Evolutionary conservation across 2,888 invertebrate species (phyloP).

Genomic region (Phytoseiulus persimilis): DNA sequence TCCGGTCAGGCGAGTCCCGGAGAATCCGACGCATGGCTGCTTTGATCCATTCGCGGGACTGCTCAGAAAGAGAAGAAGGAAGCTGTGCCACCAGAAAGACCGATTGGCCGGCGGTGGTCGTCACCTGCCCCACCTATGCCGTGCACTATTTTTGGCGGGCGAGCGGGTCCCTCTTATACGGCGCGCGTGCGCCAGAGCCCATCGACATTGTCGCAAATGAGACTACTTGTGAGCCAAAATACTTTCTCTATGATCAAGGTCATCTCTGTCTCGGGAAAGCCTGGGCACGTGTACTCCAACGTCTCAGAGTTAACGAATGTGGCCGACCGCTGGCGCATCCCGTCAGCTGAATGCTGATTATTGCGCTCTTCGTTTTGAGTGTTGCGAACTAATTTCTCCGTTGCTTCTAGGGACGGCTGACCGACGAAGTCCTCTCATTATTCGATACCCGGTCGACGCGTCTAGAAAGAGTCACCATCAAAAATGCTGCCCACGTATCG

Average conservation of each 20-base stretch:
- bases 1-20: too few species aligned
- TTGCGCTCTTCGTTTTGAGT: neutral
- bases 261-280: neutral
- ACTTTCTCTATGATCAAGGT: neutral
- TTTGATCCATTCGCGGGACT: neutral
- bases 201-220: neutral
- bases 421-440: slow-evolving; percentile 58
- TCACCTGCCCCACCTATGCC: neutral
- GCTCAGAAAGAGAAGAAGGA: neutral
- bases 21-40: too few species aligned
- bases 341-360: too few species aligned
- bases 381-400: neutral
- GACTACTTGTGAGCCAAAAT: neutral
- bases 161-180: neutral
- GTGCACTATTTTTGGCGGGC: neutral
- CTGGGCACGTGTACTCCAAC: neutral
- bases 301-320: neutral
- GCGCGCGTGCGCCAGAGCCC: neutral
- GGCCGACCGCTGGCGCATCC: too few species aligned
- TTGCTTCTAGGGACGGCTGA: slow-evolving; percentile 53
- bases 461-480: slow-evolving; percentile 57
- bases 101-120: neutral
- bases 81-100: neutral
- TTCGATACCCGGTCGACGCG: slow-evolving; percentile 59
- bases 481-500: slow-evolving; percentile 57